Evolutionary conservation across 2,113 vertebrate species (phyloP), one percentile per base, ranked within the genome.

Genomic region (Recurvirostra avosetta): DNA sequence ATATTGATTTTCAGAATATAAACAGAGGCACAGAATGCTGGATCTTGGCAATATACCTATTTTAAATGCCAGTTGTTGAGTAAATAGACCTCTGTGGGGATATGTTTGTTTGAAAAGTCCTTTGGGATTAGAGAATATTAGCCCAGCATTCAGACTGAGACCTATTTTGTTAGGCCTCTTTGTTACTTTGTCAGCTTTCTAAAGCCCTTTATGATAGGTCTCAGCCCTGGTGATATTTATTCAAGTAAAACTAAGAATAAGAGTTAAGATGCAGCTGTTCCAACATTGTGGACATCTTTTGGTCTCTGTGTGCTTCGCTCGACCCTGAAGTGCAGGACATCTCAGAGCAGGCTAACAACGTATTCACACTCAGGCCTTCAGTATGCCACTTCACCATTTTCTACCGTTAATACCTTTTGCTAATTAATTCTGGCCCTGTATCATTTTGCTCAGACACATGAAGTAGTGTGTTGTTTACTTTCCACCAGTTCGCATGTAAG

Each of bases 71-170:
- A 91, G 93, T 94, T 96, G 94, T 95, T 96, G 96, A 96, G 96
- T 83, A 97, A 97, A 97, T 86, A 96, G 91, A 92, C 66, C 94
- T 97, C 89, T 87, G 92, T 75, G 88, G 95, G 93, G 92, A 96
- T 94, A 77, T 94, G 93, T 97, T 97, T 97, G 96, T 95, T 96
- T 97, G 97, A 97, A 97, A 96, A 96, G 96, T 68, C 92, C 88
- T 95, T 90, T 91, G 81, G 95, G 97, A 97, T 97, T 97, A 97
- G 86, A 88, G 93, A 97, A 97, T 97, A 97, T 97, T 97, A 98
- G 94, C 88, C 49, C 5, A 0, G 92, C 89, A 95, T 97, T 97
- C 96, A 97, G 65, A 27, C 75, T 38, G 63, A 86, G 96, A 91
- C 90, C 93, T 90, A 45, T 94, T 97, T 94, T 97, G 96, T 96